phyloP scores from a whole-genome alignment of 2,888 invertebrate genomes.

The Minunthozetes semirufus region DNA sequence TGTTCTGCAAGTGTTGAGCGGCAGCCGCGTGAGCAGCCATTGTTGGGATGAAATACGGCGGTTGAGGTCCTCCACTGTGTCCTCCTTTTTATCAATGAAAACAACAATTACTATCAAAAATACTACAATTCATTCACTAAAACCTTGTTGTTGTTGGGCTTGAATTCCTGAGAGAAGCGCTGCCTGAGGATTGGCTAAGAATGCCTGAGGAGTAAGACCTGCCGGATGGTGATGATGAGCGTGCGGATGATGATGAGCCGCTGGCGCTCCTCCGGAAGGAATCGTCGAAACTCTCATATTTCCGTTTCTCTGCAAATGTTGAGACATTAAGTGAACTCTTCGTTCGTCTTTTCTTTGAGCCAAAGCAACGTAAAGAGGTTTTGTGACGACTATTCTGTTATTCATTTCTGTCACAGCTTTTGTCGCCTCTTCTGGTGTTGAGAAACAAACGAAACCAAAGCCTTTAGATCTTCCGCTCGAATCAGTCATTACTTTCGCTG shows the following conservation, averaged over 20 bases:
- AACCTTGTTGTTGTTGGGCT: not conserved
- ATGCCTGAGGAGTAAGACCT: too few species aligned
- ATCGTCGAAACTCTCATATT: not conserved
- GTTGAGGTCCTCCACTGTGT: conserved; percentile 7
- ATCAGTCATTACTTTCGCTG: conserved; percentile 95
- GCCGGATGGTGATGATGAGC: not conserved
- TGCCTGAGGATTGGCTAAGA: conserved; percentile 15
- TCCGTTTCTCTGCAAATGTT: not conserved
- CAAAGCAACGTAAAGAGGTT: conserved; percentile 95
- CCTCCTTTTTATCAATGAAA: not conserved
- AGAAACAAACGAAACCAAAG: conserved; percentile 99
- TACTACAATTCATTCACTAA: not conserved
- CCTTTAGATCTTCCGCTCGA: conserved; percentile 67
- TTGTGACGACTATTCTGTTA: conserved; percentile 90
- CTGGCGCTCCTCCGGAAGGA: too few species aligned
- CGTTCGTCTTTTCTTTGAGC: conserved; percentile 99
- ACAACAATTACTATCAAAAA: not conserved
- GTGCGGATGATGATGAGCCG: too few species aligned
- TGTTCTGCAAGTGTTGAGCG: not conserved
- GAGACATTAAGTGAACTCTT: not conserved
- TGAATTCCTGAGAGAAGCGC: not conserved
- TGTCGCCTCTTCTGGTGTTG: conserved; percentile 94
- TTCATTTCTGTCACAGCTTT: conserved; percentile 99
- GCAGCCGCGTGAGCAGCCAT: conserved; percentile 9
- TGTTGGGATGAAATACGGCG: conserved; percentile 22